Conservation (phyloP, 2,888 invertebrate species). For the Phortica okadai region DNA sequence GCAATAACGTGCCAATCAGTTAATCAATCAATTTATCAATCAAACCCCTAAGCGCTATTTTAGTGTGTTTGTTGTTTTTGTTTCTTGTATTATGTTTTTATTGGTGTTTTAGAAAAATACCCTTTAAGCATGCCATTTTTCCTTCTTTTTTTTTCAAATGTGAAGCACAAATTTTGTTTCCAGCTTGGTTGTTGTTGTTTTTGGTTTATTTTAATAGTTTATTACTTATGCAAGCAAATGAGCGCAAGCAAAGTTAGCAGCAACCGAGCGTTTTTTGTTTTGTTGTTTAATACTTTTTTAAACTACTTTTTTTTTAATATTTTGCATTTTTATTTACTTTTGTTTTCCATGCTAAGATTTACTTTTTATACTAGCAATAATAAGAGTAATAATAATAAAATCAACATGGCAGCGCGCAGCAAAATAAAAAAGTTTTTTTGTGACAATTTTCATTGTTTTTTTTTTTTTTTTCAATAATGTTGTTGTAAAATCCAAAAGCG, state of each 20-base stretch:
- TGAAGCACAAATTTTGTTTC: not conserved
- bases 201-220: not conserved
- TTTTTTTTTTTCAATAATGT: constrained; percentile 6
- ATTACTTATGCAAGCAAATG: too few relatives aligned
- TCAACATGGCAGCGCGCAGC: constrained; percentile 9
- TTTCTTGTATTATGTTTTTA: not conserved
- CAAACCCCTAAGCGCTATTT: too few relatives aligned
- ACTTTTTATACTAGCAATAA: constrained; percentile 36
- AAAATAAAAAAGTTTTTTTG: constrained; percentile 7
- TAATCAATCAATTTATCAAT: too few relatives aligned
- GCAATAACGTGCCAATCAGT: too few relatives aligned
- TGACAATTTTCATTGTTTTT: constrained; percentile 6
- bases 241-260: too few relatives aligned
- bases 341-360: constrained; percentile 32
- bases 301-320: not conserved
- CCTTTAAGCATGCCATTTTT: not conserved
- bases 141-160: not conserved
- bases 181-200: not conserved
- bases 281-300: not conserved
- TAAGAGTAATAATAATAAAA: not conserved
- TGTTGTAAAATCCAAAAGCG: not conserved
- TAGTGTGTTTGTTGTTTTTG: constrained; percentile 36
- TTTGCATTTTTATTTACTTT: constrained; percentile 49
- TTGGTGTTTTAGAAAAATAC: not conserved
- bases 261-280: too few relatives aligned